Percentiles rank a stretch among this genome's conserved stretches.
phyloP scores from a whole-genome alignment of 1,140 invertebrate species.

The Magallana gigas region DNA sequence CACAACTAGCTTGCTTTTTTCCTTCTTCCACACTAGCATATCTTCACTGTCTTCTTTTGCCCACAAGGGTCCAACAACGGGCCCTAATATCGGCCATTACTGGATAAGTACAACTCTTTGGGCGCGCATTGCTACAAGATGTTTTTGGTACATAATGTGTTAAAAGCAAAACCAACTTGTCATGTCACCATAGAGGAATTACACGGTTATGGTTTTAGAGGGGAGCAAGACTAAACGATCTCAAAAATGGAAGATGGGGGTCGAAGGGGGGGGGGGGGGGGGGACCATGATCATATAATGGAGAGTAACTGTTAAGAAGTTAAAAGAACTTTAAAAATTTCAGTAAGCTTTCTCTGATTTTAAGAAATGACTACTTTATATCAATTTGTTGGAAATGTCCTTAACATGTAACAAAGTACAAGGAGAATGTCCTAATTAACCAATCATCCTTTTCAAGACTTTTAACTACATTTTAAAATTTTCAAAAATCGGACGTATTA shows the following conservation, averaged over 20 bases:
- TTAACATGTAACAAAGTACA: no score
- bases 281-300: background rate
- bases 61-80: background rate
- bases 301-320: no score
- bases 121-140: constrained; percentile 10
- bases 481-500: no score
- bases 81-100: background rate
- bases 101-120: constrained; percentile 5
- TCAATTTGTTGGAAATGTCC: no score
- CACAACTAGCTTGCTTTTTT: background rate
- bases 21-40: background rate
- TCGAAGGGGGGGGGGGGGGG: background rate
- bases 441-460: no score
- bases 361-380: no score
- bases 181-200: constrained; percentile 10
- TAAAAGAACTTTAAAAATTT: no score
- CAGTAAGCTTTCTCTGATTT: no score
- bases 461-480: no score
- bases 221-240: background rate
- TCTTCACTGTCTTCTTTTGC: background rate
- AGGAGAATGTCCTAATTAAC: no score
- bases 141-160: constrained; percentile 16
- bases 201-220: background rate
- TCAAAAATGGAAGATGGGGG: background rate
- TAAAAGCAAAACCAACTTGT: background rate